phyloP scores from a whole-genome alignment of 2,888 invertebrate species.

The Dendrolimus houi region DNA sequence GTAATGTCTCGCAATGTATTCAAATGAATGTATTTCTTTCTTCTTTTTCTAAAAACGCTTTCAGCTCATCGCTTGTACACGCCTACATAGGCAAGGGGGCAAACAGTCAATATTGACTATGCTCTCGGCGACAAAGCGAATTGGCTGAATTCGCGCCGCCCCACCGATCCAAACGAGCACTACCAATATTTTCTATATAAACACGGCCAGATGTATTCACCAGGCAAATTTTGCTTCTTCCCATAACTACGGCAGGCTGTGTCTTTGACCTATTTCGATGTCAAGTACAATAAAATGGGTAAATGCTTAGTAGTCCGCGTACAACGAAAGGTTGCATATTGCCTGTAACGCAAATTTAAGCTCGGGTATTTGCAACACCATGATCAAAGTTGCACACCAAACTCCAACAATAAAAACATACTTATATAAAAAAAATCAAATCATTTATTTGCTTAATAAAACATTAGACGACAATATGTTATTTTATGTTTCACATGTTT shows the following conservation, averaged over 20 bases:
- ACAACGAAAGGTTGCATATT: not conserved
- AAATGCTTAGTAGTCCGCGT: not conserved
- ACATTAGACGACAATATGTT: too few species aligned
- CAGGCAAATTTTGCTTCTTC: conserved; percentile 32
- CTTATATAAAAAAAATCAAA: too few species aligned
- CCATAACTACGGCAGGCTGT: not conserved
- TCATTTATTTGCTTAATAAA: too few species aligned
- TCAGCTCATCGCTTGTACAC: conserved; percentile 5
- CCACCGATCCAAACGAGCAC: conserved; percentile 11
- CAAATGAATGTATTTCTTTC: too few species aligned
- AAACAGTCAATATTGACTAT: conserved; percentile 47
- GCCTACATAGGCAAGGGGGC: conserved; percentile 19
- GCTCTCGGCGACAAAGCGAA: conserved; percentile 51
- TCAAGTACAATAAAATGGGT: not conserved
- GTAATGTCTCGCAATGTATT: too few species aligned
- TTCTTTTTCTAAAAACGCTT: not conserved
- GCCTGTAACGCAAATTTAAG: too few species aligned
- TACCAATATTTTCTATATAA: conserved; percentile 42
- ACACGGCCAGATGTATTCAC: conserved; percentile 32
- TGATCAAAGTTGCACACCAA: too few species aligned
- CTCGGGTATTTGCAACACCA: too few species aligned
- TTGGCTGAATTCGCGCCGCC: conserved; percentile 31
- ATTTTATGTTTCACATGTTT: too few species aligned
- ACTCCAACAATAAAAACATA: not conserved
- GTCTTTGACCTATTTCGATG: not conserved